Percentiles rank a stretch among this genome's conserved stretches.
Evolutionary conservation across 2,113 vertebrate genomes (phyloP).

Genomic region (Mirza zaza): DNA sequence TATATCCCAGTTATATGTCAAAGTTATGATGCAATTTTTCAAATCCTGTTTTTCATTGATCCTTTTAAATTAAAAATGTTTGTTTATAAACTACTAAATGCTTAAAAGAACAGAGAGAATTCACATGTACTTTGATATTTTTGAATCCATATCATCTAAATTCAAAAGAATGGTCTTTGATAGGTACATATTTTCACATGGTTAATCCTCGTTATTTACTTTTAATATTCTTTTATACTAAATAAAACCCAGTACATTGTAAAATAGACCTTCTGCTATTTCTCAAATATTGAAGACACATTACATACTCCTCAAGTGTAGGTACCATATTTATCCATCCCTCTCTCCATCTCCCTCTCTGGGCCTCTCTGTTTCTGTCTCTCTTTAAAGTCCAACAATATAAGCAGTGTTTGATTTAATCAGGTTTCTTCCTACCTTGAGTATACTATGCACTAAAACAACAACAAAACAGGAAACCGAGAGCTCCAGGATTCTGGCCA

Average conservation of each 20-base stretch:
- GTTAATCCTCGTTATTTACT: not conserved
- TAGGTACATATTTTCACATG: not conserved
- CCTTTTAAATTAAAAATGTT: not conserved
- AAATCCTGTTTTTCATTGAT: not conserved
- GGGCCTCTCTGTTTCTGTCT: not conserved
- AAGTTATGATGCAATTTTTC: not conserved
- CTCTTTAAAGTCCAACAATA: not conserved
- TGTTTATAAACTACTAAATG: not conserved
- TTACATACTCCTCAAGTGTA: not conserved
- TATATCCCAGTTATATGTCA: not conserved
- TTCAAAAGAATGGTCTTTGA: not conserved
- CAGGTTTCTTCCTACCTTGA: not conserved
- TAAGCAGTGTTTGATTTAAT: not conserved
- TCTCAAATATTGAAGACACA: not conserved
- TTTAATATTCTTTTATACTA: not conserved
- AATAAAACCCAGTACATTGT: not conserved
- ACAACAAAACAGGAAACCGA: not conserved
- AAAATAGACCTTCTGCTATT: not conserved
- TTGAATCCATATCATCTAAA: not conserved
- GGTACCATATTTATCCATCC: too few species aligned
- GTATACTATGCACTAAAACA: not conserved
- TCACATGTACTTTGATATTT: not conserved
- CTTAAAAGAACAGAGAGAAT: slow-evolving; percentile 31
- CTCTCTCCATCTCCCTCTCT: not conserved
- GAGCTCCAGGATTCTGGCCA: not conserved